Base-by-base conservation (phyloP, 2,113 vertebrate genomes). In the Centrocercus urophasianus region DNA sequence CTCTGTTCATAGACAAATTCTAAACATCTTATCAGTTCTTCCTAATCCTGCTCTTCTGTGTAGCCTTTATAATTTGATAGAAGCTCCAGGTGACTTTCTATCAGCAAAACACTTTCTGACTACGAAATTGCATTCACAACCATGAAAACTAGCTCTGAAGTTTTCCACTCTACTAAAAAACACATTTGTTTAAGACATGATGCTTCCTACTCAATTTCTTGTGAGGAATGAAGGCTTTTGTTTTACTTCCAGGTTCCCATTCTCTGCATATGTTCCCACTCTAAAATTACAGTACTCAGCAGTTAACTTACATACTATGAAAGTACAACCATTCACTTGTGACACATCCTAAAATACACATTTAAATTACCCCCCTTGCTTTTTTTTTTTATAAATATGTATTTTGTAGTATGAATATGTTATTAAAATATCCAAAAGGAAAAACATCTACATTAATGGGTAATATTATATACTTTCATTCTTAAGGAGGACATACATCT, bases 11-110 rank as follows among this genome's bases (percentile, higher is more conserved):
- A 45, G 43, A 18, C 17, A 45, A 45, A 45, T 45, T 45, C 43
- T 50, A 87, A 82, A 92, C 85, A 96, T 82, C 93, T 88, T 96
- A 80, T 89, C 94, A 94, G 91, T 86, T 86, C 97, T 95, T 97
- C 97, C 96, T 97, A 98, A 98, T 97, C 87, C 90, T 60, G 9
- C 61, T 93, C 78, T 93, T 96, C 96, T 98, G 96, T 98, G 96
- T 96, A 93, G 75, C n/a, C 96, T 90, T 91, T 88, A 73, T 74
- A 81, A 96, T 98, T 97, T 96, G 95, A 98, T 96, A 86, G 54
- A 78, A 95, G 86, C 94, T 86, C 66, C 88, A 97, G 96, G 96
- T 97, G 92, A 95, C 83, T 85, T 75, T 90, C 71, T 80, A 6
- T 2, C 38, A 60, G 86, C 34, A 57, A 28, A 54, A 40, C 48